Evolutionary conservation across 2,797 vertebrate species (phyloP).

Genomic region (Neosilurus hyrtlii): DNA sequence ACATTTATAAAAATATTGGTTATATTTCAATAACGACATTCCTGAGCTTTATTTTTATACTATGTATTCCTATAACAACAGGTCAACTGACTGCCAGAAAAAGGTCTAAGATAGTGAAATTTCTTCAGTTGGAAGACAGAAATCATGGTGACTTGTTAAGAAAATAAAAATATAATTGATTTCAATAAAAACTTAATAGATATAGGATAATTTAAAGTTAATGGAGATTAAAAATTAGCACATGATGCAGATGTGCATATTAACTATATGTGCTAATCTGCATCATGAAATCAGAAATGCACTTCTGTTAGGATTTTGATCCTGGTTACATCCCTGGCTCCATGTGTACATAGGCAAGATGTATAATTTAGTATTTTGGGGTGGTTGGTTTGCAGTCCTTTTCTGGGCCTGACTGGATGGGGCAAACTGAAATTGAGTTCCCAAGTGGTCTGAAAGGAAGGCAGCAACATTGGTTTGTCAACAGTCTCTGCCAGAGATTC

Average conservation of each 20-base stretch:
- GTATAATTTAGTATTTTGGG: slow-evolving; percentile 15
- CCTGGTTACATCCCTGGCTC: background rate
- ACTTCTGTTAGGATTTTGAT: background rate
- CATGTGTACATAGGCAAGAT: background rate
- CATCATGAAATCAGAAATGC: too few relatives aligned
- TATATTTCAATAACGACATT: too few relatives aligned
- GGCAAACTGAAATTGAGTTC: slow-evolving; percentile 54
- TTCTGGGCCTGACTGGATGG: slow-evolving; percentile 3
- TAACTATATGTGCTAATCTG: too few relatives aligned
- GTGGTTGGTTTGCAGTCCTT: background rate
- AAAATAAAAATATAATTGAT: background rate
- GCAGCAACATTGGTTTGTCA: slow-evolving; percentile 50
- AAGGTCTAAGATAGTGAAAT: background rate
- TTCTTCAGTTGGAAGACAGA: background rate
- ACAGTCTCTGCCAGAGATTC: slow-evolving; percentile 49
- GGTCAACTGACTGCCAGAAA: background rate
- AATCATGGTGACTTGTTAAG: background rate
- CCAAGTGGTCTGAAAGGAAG: slow-evolving; percentile 37
- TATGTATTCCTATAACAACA: background rate
- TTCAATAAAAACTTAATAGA: background rate
- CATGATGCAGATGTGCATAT: background rate
- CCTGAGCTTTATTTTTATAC: background rate
- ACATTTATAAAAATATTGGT: too few relatives aligned
- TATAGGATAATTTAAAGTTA: background rate
- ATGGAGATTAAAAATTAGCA: background rate